Evolutionary conservation across 2,797 vertebrate species (phyloP).

Genomic region (Nasua narica): DNA sequence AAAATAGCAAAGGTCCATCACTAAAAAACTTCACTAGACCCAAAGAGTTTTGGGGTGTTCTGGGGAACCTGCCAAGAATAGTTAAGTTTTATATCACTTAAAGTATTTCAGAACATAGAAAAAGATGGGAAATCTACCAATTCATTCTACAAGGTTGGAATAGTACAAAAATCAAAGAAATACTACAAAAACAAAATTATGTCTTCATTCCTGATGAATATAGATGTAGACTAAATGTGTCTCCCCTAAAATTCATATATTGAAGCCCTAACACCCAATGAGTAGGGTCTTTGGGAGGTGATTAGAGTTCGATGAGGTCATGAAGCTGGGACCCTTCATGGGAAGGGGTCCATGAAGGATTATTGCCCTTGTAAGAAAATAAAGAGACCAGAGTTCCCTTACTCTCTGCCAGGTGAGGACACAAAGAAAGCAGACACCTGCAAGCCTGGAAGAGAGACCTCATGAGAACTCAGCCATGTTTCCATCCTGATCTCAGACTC

Average conservation of each 20-base stretch:
- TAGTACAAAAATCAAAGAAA: background rate
- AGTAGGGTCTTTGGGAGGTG: background rate
- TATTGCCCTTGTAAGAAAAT: background rate
- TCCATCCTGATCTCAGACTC: background rate
- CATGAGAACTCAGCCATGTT: accelerated
- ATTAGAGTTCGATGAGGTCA: background rate
- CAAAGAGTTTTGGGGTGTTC: background rate
- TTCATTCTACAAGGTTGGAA: background rate
- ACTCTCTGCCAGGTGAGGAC: background rate
- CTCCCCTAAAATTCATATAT: background rate
- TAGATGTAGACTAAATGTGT: background rate
- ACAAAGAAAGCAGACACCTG: background rate
- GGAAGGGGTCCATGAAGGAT: background rate
- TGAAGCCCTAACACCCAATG: background rate
- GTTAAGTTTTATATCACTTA: background rate
- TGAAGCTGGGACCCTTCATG: background rate
- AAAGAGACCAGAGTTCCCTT: too few species aligned
- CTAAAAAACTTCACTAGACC: background rate
- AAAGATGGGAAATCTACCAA: background rate
- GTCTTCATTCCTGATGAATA: background rate
- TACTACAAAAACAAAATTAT: background rate
- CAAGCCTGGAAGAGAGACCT: background rate
- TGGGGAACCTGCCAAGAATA: background rate
- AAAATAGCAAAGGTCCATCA: background rate
- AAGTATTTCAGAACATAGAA: background rate